Evolutionary conservation across 37 sponge, comb jelly and placozoan genomes (phyloP), one percentile per base, ranked within the genome.

Genomic region (Axinella damicornis): DNA sequence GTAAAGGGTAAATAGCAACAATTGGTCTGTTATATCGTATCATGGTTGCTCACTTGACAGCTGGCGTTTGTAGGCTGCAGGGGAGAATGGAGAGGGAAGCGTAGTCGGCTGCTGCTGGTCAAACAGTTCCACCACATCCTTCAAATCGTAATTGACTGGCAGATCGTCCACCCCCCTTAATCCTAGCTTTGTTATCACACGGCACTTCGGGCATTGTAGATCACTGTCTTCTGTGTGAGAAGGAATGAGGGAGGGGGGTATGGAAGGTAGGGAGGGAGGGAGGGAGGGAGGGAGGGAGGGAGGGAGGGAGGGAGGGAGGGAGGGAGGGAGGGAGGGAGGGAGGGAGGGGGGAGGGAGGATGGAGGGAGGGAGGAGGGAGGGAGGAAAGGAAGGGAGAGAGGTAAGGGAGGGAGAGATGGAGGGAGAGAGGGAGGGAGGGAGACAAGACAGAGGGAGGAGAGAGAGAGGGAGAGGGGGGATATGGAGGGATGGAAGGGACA

Each of bases 141-240:
- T 36, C 28, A 86, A 73, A 55, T 58, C 87, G 19, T 34, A 78
- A 64, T 86, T 86, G 54, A 53, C 56, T 32, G 79, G 87, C 24
- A 86, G 80, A n/a, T 64, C 37, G 11, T 28, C 57, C 25, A 83
- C 71, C 9, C 83, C 79, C 24, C 65, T 34, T 30, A 61, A 65
- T 5, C 61, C 69, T 9, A 83, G 71, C 0, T 9, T 36, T 18
- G 79, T 78, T 28, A 83, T 73, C 38, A 35, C 54, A 0, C 84
- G 83, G 35, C 84, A 83, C 24, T 57, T 60, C 5, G 85, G 79
- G 41, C 90, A 82, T 0, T 52, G 20, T 5, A 89, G 20, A n/a
- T 86, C 72, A 37, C 30, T n/a, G 12, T 71, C 73, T 22, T 2
- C 80, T 79, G 69, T 64, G 41, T 0, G 53, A 40, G 27, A 25